Percentiles rank a stretch among this genome's conserved stretches.
phyloP scores from a whole-genome alignment of 2,888 invertebrate species.

The Aleiodes leptofemur region DNA sequence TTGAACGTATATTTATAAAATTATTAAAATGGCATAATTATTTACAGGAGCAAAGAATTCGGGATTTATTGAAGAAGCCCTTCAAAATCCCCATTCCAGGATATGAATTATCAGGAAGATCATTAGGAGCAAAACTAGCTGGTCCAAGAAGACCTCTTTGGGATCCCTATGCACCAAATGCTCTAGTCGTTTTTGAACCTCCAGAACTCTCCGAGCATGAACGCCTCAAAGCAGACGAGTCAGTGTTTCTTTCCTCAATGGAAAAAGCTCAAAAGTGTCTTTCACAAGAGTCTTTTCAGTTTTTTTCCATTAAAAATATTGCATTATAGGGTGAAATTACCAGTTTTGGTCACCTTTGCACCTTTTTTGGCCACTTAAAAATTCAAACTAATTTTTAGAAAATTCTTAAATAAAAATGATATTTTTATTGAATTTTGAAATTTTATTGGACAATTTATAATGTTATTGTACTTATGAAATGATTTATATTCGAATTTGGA shows the following conservation, averaged over 20 bases:
- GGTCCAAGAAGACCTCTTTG: slow-evolving; percentile 84
- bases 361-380: too few species aligned
- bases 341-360: too few species aligned
- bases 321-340: too few species aligned
- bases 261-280: slow-evolving; percentile 5
- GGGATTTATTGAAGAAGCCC: slow-evolving; percentile 87
- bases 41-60: slow-evolving; percentile 86
- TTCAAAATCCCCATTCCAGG: slow-evolving; percentile 96
- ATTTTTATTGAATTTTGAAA: slow-evolving; percentile 6
- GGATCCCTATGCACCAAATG: slow-evolving; percentile 94
- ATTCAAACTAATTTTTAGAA: too few species aligned
- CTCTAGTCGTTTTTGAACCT: slow-evolving; percentile 91
- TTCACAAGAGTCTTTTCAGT: background rate
- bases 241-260: slow-evolving; percentile 63
- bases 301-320: too few species aligned
- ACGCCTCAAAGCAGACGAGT: slow-evolving; percentile 86
- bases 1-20: too few species aligned
- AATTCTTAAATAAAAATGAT: too few species aligned
- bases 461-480: too few species aligned
- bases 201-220: slow-evolving; percentile 91
- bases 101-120: slow-evolving; percentile 85
- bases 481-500: too few species aligned
- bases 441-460: too few species aligned
- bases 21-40: slow-evolving; percentile 2
- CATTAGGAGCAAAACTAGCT: slow-evolving; percentile 85